Evolutionary conservation across 2,797 vertebrate genomes (phyloP).

Genomic region (Tragopan temminckii): DNA sequence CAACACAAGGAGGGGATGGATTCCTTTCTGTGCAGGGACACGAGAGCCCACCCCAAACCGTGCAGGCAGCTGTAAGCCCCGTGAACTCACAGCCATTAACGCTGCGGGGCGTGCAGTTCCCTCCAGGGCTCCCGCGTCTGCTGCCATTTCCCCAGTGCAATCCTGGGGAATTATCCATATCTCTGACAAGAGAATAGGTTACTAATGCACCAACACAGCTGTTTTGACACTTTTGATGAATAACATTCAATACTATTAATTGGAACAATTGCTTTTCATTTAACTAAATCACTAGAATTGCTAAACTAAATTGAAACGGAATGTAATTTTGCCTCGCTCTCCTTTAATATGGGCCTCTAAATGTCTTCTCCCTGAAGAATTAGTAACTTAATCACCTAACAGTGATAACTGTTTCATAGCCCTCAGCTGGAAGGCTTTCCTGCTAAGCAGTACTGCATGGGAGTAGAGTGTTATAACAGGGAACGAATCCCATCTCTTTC

Average conservation of each 20-base stretch:
- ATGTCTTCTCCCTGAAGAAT: slow-evolving; percentile 89
- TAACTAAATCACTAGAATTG: slow-evolving; percentile 90
- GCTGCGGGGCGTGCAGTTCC: background rate
- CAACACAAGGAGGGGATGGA: background rate
- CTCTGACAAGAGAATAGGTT: slow-evolving; percentile 87
- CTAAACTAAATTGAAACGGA: slow-evolving; percentile 88
- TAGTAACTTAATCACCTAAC: slow-evolving; percentile 88
- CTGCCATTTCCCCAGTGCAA: slow-evolving; percentile 64
- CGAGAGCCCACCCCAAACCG: background rate
- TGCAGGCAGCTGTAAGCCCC: background rate
- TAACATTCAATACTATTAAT: slow-evolving; percentile 94
- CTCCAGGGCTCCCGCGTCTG: slow-evolving; percentile 18
- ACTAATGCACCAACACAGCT: slow-evolving; percentile 87
- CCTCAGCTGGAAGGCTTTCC: slow-evolving; percentile 84
- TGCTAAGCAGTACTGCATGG: slow-evolving; percentile 75
- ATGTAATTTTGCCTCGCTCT: slow-evolving; percentile 87
- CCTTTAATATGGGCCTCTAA: slow-evolving; percentile 88
- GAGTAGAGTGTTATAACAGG: slow-evolving; percentile 69
- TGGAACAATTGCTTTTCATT: slow-evolving; percentile 93
- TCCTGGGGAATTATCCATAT: slow-evolving; percentile 81
- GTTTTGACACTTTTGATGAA: slow-evolving; percentile 91
- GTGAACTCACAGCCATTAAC: background rate
- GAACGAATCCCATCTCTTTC: slow-evolving; percentile 68
- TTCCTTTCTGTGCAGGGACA: rapidly evolving
- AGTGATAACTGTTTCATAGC: slow-evolving; percentile 88